Evolutionary conservation across 1,140 invertebrate species (phyloP).

Genomic region (Meloidogyne chitwoodi): DNA sequence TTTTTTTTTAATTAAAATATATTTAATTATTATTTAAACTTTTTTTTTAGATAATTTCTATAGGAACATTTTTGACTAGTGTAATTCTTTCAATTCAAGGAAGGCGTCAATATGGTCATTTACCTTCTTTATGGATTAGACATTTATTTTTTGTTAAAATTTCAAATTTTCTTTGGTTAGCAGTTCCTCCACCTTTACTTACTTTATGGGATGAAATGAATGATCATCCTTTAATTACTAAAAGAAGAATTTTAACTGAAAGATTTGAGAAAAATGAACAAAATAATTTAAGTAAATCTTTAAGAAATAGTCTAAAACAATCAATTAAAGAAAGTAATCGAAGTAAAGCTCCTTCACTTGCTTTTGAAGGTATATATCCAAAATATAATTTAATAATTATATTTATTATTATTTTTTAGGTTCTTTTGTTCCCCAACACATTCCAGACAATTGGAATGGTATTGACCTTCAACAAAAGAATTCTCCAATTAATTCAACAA

Average conservation of each 20-base stretch:
- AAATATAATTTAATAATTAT: too few relatives aligned
- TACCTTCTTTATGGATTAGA: conserved; percentile 45
- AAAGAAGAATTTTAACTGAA: not conserved
- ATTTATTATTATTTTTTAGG: conserved; percentile 4
- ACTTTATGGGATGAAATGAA: conserved; percentile 55
- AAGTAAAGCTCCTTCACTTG: not conserved
- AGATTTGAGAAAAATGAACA: not conserved
- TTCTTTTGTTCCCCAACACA: not conserved
- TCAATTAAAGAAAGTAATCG: not conserved
- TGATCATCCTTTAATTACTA: conserved; percentile 23
- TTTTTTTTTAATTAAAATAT: not conserved
- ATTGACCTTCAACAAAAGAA: not conserved
- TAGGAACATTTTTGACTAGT: conserved; percentile 56
- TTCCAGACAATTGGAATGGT: not conserved
- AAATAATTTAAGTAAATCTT: not conserved
- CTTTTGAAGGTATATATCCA: not conserved
- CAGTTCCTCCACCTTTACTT: conserved; percentile 49
- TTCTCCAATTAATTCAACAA: not conserved
- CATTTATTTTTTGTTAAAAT: conserved; percentile 50
- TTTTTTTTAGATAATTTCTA: conserved; percentile 49
- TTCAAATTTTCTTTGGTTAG: conserved; percentile 39
- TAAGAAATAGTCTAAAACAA: not conserved
- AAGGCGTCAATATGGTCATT: conserved; percentile 54
- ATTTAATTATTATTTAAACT: not conserved
- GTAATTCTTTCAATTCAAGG: conserved; percentile 56